phyloP scores from a whole-genome alignment of 2,888 invertebrate species.

The Microctonus brassicae region DNA sequence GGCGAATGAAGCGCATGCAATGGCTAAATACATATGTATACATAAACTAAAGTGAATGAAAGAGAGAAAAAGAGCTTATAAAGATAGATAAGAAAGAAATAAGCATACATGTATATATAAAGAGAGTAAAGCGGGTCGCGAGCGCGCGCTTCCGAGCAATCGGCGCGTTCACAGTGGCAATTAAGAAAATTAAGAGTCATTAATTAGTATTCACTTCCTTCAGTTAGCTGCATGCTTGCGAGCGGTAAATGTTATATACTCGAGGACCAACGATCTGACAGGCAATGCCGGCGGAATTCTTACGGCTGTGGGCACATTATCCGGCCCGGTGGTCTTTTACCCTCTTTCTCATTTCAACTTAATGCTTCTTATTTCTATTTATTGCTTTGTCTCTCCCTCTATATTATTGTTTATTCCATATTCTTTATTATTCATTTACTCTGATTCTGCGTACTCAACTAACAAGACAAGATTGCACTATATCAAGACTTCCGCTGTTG shows the following conservation, averaged over 20 bases:
- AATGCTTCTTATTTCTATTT: neutral
- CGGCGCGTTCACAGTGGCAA: conserved; percentile 60
- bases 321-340: conserved; percentile 49
- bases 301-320: conserved; percentile 63
- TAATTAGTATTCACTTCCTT: conserved; percentile 68
- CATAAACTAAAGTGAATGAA: neutral
- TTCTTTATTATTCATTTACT: conserved; percentile 17
- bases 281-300: conserved; percentile 53
- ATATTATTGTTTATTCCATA: neutral
- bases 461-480: conserved; percentile 45
- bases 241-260: conserved; percentile 4
- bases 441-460: conserved; percentile 42
- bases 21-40: neutral
- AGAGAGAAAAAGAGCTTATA: neutral
- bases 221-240: conserved; percentile 25
- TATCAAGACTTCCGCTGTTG: conserved; percentile 42
- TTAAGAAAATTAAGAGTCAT: conserved; percentile 69
- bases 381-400: conserved; percentile 13
- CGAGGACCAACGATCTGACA: conserved; percentile 31
- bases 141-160: conserved; percentile 51
- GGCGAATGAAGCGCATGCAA: conserved; percentile 21
- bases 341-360: conserved; percentile 14
- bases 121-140: conserved; percentile 45
- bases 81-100: neutral
- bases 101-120: conserved; percentile 12